Evolutionary conservation across 1,140 invertebrate species (phyloP), one percentile per base, ranked within the genome.

Genomic region (Ceratoteleas bidentatus): DNA sequence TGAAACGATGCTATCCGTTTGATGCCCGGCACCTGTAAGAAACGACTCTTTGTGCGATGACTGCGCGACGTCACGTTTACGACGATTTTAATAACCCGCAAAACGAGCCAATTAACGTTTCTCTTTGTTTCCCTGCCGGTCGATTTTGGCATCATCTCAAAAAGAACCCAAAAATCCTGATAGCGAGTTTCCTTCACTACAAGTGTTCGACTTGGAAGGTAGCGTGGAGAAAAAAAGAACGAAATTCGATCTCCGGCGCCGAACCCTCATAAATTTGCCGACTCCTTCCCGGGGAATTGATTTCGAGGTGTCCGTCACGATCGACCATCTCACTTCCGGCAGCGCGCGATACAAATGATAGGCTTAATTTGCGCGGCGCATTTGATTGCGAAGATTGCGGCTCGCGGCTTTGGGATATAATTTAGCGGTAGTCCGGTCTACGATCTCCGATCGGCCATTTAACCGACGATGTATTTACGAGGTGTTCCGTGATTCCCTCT

Each of bases 401-500:
- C 58, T 64, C 58, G 58, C 73, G 38, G 62, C 75, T 86, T 87
- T 85, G 86, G 87, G 89, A 88, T 90, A 89, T 91, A 90, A 91
- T 91, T 91, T 90, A 89, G 88, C 87, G 87, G 89, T 90, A 90
- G 89, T 91, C 88, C 81, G 81, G 79, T 88, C 81, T 85, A 86
- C 87, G 87, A 87, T 90, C 87, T 86, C 88, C 89, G 89, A 91
- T 88, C 87, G 87, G 86, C 87, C 87, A 89, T 85, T 88, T 88
- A 88, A 85, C 74, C 84, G 84, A 85, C 87, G 88, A 88, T 90
- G 84, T 90, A 89, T 90, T 90, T 90, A 90, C 87, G 89, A 90
- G 88, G 88, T 90, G 89, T 90, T 89, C 86, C 85, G 88, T 89
- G 90, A 90, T 90, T 89, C 88, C 85, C 88, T 89, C 87, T 89